phyloP scores from a whole-genome alignment of 2,888 invertebrate species.

The Amphiduros pacificus region DNA sequence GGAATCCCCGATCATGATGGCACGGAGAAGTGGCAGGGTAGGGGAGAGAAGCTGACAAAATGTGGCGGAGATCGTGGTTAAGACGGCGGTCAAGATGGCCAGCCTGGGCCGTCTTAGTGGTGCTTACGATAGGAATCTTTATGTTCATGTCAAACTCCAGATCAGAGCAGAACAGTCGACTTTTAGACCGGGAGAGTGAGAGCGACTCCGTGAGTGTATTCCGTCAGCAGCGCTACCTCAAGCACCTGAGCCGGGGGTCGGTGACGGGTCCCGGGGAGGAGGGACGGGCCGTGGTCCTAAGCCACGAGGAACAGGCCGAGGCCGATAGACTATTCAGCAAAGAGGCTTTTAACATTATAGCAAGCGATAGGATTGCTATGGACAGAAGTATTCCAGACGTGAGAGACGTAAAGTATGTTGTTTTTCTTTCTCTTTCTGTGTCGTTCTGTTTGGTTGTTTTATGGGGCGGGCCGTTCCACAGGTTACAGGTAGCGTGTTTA shows the following conservation, averaged over 20 bases:
- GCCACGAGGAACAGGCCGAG: slow-evolving; percentile 64
- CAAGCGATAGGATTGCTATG: slow-evolving; percentile 85
- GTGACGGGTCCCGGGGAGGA: slow-evolving; percentile 52
- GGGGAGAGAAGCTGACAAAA: too few relatives aligned
- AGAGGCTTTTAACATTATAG: slow-evolving; percentile 83
- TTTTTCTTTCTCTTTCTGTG: too few relatives aligned
- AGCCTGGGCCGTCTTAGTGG: neutral
- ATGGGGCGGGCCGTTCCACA: too few relatives aligned
- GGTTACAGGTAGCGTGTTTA: too few relatives aligned
- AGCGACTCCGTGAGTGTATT: slow-evolving; percentile 14
- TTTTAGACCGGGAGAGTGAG: too few relatives aligned
- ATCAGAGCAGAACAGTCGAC: neutral
- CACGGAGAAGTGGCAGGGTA: too few relatives aligned
- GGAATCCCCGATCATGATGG: too few relatives aligned
- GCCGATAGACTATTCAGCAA: slow-evolving; percentile 74
- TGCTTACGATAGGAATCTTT: neutral
- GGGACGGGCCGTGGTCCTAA: slow-evolving; percentile 44
- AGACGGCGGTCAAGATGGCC: neutral
- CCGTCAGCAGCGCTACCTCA: slow-evolving; percentile 21
- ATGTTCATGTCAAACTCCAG: neutral
- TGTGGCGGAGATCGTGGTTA: neutral
- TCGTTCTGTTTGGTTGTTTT: too few relatives aligned
- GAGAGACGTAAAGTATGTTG: slow-evolving; percentile 61
- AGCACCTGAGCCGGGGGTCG: slow-evolving; percentile 11
- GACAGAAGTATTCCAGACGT: slow-evolving; percentile 76